These are phyloP conservation scores for Cryptotis parvus DNA, from an alignment of 2,113 vertebrate species.

Conservation along the genomic window DNA sequence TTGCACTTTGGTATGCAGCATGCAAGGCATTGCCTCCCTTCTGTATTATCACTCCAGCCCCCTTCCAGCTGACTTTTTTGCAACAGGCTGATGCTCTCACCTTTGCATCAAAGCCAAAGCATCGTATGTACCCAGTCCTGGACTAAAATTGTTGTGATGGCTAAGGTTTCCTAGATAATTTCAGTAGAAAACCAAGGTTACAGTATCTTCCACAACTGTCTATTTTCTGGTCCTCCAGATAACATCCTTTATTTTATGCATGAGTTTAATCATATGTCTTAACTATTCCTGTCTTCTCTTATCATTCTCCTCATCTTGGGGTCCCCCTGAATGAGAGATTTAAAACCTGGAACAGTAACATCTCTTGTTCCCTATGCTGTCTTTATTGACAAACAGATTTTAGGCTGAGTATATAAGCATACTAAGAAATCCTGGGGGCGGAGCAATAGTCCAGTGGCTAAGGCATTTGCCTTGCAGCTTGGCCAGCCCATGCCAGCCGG, in stretches of 20 bases:
- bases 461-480: too few species aligned
- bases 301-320: background rate
- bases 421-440: background rate
- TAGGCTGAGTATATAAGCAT: background rate
- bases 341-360: fast-evolving
- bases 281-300: fast-evolving
- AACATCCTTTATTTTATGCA: background rate
- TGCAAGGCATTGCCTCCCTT: too few species aligned
- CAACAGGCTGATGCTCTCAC: background rate
- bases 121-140: background rate
- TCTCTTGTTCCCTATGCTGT: background rate
- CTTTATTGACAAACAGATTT: background rate
- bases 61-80: background rate
- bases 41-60: too few species aligned
- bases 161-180: background rate
- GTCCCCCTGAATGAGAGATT: too few species aligned
- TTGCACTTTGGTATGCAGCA: too few species aligned
- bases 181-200: background rate
- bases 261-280: background rate
- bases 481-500: too few species aligned
- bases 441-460: too few species aligned
- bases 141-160: background rate
- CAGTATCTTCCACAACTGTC: background rate
- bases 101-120: background rate
- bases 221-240: background rate